phyloP scores from a whole-genome alignment of 1,140 invertebrate genomes.

The Zaprionus camerounensis region DNA sequence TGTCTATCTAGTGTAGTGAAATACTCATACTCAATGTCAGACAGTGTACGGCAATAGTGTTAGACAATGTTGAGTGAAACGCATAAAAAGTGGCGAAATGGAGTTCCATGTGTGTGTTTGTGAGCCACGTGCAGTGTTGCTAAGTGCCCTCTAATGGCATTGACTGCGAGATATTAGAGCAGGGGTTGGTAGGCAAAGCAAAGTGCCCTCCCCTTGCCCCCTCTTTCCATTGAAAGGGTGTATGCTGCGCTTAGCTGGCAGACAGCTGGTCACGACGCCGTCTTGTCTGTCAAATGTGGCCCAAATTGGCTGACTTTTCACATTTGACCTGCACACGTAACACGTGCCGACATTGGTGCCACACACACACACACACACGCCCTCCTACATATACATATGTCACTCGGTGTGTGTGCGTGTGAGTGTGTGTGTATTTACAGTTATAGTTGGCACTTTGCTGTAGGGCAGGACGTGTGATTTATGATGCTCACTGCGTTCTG shows the following conservation, averaged over 20 bases:
- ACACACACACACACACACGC: neutral
- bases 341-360: conserved; percentile 26
- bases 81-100: neutral
- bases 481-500: conserved; percentile 65
- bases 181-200: neutral
- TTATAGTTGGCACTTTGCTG: conserved; percentile 59
- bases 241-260: conserved; percentile 28
- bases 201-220: neutral
- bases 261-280: conserved; percentile 47
- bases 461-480: conserved; percentile 70
- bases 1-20: too few relatives aligned
- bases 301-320: conserved; percentile 78
- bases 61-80: conserved; percentile 27
- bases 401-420: neutral
- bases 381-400: too few relatives aligned
- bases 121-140: conserved; percentile 24
- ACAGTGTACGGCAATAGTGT: neutral
- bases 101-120: neutral
- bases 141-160: conserved; percentile 33
- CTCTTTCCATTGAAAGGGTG: conserved; percentile 1
- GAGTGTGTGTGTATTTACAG: conserved; percentile 56
- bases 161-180: neutral
- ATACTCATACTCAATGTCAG: neutral
- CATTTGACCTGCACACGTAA: conserved; percentile 79
- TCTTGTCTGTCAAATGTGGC: conserved; percentile 71